Evolutionary conservation across 2,888 invertebrate species (phyloP).

Genomic region (Drosophila nr. perissopoda): DNA sequence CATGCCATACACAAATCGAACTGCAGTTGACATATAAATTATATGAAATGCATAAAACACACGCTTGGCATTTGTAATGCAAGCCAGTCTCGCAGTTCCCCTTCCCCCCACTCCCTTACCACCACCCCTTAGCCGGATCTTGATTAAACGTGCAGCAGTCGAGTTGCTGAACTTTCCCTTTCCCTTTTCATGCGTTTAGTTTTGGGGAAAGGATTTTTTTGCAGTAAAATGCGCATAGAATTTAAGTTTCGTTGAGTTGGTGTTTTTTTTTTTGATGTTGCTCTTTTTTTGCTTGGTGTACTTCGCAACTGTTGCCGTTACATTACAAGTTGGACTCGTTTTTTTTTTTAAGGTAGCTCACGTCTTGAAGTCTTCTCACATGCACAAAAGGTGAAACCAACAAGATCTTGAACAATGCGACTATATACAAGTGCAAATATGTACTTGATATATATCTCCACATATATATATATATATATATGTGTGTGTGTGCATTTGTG

Average conservation of each 20-base stretch:
- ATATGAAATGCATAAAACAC: slow-evolving; percentile 31
- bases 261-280: neutral
- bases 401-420: slow-evolving; percentile 56
- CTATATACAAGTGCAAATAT: slow-evolving; percentile 29
- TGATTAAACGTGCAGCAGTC: neutral
- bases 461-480: slow-evolving; percentile 18
- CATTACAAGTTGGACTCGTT: slow-evolving; percentile 67
- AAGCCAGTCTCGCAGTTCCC: slow-evolving; percentile 11
- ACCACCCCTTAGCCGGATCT: slow-evolving; percentile 6
- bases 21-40: slow-evolving; percentile 67
- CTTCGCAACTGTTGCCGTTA: slow-evolving; percentile 56
- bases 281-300: slow-evolving; percentile 11
- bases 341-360: slow-evolving; percentile 23
- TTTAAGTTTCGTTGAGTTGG: slow-evolving; percentile 23
- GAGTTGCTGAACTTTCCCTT: slow-evolving; percentile 44
- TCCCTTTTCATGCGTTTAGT: slow-evolving; percentile 38
- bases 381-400: slow-evolving; percentile 59
- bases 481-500: slow-evolving; percentile 6
- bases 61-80: slow-evolving; percentile 70
- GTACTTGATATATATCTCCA: slow-evolving; percentile 31
- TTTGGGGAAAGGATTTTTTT: slow-evolving; percentile 31
- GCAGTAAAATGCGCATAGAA: slow-evolving; percentile 37
- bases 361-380: slow-evolving; percentile 31
- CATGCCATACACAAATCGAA: slow-evolving; percentile 66
- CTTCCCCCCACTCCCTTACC: neutral